Conservation (phyloP, 1,140 invertebrate species). For the Drosophila sp. region DNA sequence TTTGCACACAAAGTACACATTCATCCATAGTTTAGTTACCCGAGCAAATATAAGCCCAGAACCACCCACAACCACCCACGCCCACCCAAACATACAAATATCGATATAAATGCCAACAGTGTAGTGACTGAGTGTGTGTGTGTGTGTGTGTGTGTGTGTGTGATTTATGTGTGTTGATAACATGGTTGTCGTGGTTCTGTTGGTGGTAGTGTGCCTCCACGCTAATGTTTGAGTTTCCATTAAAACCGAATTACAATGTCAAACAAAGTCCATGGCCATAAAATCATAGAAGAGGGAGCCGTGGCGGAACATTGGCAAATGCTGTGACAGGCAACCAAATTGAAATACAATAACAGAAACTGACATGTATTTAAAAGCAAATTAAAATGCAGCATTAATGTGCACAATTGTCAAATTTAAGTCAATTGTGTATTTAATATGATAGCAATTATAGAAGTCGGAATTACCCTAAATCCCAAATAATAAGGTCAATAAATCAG, state of each 20-base stretch:
- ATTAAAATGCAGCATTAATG: constrained; percentile 8
- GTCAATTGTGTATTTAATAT: neutral
- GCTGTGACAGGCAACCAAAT: constrained; percentile 6
- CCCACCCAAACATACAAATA: constrained; percentile 41
- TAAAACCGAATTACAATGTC: constrained; percentile 53
- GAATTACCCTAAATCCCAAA: neutral
- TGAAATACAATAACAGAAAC: constrained; percentile 12
- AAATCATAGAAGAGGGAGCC: neutral
- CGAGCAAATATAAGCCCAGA: neutral
- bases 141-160: constrained; percentile 24
- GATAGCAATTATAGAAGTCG: neutral
- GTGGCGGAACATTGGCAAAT: neutral
- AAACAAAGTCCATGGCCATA: constrained; percentile 29
- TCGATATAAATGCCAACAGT: constrained; percentile 32
- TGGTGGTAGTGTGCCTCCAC: neutral
- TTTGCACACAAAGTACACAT: neutral
- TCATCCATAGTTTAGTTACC: neutral
- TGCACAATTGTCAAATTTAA: constrained; percentile 17
- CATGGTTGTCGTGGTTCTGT: constrained; percentile 4
- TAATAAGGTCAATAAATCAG: constrained; percentile 1
- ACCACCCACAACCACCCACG: constrained; percentile 13
- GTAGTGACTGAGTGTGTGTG: constrained; percentile 17
- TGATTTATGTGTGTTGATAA: constrained; percentile 51
- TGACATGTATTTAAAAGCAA: constrained; percentile 21
- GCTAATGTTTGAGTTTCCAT: constrained; percentile 51